These are phyloP conservation scores for Chloebia gouldiae DNA, from an alignment of 2,113 vertebrate genomes.

Conservation along the genomic window DNA sequence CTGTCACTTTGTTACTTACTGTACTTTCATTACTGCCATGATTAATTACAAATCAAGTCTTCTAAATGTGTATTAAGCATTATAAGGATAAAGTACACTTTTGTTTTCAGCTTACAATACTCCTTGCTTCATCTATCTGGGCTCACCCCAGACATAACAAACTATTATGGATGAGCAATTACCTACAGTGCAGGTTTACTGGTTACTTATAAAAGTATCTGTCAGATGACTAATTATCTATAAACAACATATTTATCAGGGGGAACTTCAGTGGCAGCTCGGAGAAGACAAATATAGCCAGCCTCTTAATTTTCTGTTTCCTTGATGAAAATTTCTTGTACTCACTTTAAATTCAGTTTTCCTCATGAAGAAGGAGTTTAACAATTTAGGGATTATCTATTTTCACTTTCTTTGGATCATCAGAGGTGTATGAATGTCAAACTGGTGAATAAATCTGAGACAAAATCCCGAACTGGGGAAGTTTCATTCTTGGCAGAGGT, in stretches of 20 bases:
- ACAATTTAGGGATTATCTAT: neutral
- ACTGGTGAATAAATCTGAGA: neutral
- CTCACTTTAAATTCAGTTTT: neutral
- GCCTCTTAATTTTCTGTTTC: neutral
- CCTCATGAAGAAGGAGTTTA: neutral
- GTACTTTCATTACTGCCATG: neutral
- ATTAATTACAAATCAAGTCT: neutral
- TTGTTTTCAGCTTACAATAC: neutral
- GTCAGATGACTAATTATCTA: neutral
- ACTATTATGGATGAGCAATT: neutral
- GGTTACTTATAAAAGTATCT: neutral
- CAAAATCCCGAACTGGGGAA: neutral
- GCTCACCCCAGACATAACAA: neutral
- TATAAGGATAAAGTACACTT: neutral
- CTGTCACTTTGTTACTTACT: neutral
- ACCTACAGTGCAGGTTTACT: neutral
- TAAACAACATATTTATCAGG: constrained; percentile 8
- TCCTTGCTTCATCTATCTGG: neutral
- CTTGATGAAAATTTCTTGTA: neutral
- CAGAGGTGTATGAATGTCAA: neutral
- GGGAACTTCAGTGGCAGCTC: neutral
- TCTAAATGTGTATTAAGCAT: neutral
- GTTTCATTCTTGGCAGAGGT: neutral
- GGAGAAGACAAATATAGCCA: neutral
- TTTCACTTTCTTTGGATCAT: neutral